These are phyloP conservation scores for Chaetoderma sp. DNA, from an alignment of 2,888 invertebrate genomes.

Conservation along the genomic window DNA sequence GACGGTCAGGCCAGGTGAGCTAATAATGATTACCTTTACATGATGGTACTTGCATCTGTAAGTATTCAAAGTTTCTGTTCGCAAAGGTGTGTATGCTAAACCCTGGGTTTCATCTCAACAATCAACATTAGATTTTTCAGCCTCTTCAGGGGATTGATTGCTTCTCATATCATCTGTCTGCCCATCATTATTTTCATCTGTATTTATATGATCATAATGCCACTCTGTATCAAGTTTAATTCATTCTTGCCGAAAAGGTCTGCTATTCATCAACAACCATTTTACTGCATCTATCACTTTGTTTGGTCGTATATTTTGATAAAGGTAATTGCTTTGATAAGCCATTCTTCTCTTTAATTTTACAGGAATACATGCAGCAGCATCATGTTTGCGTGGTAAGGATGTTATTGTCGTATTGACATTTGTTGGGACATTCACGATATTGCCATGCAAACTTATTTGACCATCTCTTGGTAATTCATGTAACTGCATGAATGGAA, in stretches of 20 bases:
- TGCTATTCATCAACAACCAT: constrained; percentile 5
- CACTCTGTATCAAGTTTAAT: neutral
- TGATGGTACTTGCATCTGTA: too few relatives aligned
- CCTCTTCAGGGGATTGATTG: too few relatives aligned
- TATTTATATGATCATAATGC: too few relatives aligned
- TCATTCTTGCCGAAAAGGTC: constrained; percentile 22
- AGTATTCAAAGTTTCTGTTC: too few relatives aligned
- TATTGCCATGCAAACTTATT: neutral
- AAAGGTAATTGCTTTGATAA: constrained; percentile 33
- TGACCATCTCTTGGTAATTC: constrained; percentile 23
- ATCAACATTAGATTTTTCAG: too few relatives aligned
- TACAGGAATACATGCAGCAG: constrained; percentile 29
- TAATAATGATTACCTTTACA: too few relatives aligned
- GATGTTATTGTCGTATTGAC: neutral
- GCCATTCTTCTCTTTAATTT: constrained; percentile 29
- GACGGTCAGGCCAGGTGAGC: too few relatives aligned
- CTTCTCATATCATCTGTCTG: too few relatives aligned
- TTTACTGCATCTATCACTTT: constrained; percentile 21
- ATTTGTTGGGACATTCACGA: neutral
- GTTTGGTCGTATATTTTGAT: constrained; percentile 32
- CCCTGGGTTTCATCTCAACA: too few relatives aligned
- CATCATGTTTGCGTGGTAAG: constrained; percentile 19
- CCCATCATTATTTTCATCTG: too few relatives aligned
- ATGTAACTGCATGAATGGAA: constrained; percentile 65
- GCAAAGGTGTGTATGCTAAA: too few relatives aligned